A percentile compares a stretch with the other conserved stretches of the same genome.
Conservation (phyloP, 2,888 invertebrate genomes). For the Pachliopta kotzebuea region DNA sequence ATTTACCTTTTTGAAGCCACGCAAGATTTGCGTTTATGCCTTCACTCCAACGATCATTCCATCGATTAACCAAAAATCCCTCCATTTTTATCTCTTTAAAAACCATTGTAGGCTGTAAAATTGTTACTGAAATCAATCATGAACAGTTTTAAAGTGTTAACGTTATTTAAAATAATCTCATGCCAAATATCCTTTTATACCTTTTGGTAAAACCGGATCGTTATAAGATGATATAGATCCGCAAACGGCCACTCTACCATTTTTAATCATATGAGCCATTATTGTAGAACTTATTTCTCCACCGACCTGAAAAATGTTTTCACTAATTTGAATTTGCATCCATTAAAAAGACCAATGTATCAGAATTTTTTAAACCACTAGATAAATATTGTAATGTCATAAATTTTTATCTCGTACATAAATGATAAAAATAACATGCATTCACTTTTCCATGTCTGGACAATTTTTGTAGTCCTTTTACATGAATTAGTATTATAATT, state of each 20-base stretch:
- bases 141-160: not conserved
- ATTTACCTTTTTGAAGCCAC: conserved; percentile 85
- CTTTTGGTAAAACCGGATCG: conserved; percentile 62
- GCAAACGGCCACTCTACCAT: conserved; percentile 84
- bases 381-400: too few relatives aligned
- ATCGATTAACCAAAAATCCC: conserved; percentile 82
- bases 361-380: too few relatives aligned
- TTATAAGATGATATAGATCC: conserved; percentile 86
- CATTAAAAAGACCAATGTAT: too few relatives aligned
- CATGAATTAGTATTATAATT: too few relatives aligned
- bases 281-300: conserved; percentile 85
- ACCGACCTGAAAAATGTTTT: conserved; percentile 73
- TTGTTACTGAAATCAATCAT: conserved; percentile 51
- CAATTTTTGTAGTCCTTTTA: too few relatives aligned
- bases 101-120: conserved; percentile 81
- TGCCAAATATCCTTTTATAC: conserved; percentile 36
- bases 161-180: not conserved
- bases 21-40: conserved; percentile 82
- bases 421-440: too few relatives aligned
- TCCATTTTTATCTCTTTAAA: conserved; percentile 84
- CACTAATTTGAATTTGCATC: too few relatives aligned
- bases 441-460: too few relatives aligned
- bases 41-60: conserved; percentile 81
- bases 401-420: too few relatives aligned
- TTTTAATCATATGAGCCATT: conserved; percentile 82